Evolutionary conservation across 2,113 vertebrate species (phyloP).

Genomic region (Tragelaphus buxtoni): DNA sequence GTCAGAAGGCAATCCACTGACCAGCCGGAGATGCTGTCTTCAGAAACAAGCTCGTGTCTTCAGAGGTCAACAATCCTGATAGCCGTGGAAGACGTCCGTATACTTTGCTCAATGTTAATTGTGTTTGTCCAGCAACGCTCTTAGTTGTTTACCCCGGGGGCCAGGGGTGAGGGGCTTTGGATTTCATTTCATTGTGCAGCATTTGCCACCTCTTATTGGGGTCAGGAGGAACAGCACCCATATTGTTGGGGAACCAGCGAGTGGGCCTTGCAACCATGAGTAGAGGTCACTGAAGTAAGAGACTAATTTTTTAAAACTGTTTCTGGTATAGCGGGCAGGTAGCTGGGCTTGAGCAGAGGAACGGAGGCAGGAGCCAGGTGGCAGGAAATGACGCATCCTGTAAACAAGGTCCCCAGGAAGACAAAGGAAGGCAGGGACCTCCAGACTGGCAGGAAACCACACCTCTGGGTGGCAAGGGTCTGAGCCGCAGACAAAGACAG

Average conservation of each 20-base stretch:
- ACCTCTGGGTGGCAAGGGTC: background rate
- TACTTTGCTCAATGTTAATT: background rate
- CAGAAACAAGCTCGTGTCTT: background rate
- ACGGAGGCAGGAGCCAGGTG: background rate
- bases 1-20: background rate
- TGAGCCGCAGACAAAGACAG: background rate
- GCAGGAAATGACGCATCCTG: background rate
- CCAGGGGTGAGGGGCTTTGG: background rate
- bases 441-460: background rate
- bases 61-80: background rate
- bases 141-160: no score
- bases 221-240: background rate
- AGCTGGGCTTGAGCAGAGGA: background rate
- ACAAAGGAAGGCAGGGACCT: background rate
- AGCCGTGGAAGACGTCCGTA: background rate
- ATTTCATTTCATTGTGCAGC: background rate
- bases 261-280: background rate
- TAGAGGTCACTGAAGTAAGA: background rate
- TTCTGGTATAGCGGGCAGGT: background rate
- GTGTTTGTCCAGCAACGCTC: background rate
- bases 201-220: background rate
- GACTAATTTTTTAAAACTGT: background rate
- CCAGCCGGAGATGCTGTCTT: background rate
- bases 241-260: background rate
- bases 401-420: background rate